A percentile compares a stretch with the other conserved stretches of the same genome.
phyloP scores from a whole-genome alignment of 1,140 invertebrate species.

The Periplaneta americana region DNA sequence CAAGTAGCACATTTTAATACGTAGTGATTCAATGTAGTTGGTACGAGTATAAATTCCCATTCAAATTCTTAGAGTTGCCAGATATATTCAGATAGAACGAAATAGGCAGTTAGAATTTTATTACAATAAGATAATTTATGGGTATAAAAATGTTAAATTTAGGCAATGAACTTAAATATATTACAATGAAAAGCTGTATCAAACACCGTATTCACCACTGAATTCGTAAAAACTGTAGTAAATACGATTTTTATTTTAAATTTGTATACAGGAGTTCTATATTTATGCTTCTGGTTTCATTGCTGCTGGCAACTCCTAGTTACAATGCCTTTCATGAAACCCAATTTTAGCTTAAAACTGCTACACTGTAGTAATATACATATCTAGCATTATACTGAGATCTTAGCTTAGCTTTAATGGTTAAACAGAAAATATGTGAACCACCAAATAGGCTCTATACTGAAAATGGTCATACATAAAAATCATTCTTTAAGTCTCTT shows the following conservation, averaged over 20 bases:
- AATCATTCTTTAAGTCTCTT: neutral
- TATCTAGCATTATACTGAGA: neutral
- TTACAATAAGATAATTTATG: neutral
- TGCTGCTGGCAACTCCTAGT: neutral
- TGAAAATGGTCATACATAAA: neutral
- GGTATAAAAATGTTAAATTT: neutral
- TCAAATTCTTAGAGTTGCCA: neutral
- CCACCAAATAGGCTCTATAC: too few relatives aligned
- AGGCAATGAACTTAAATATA: neutral
- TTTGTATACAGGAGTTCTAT: too few relatives aligned
- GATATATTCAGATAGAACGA: neutral
- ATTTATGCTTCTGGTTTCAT: too few relatives aligned
- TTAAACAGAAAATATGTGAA: neutral
- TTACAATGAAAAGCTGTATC: too few relatives aligned
- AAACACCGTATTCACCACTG: too few relatives aligned
- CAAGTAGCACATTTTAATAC: neutral
- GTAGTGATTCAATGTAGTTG: neutral
- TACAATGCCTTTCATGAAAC: neutral
- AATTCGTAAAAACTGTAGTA: too few relatives aligned
- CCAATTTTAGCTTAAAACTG: neutral
- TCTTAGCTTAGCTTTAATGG: neutral
- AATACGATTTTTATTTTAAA: too few relatives aligned
- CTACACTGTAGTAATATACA: neutral
- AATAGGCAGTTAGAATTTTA: neutral
- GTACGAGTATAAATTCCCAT: neutral